Evolutionary conservation across 2,888 invertebrate genomes (phyloP).

Genomic region (Troides oblongomaculatus): DNA sequence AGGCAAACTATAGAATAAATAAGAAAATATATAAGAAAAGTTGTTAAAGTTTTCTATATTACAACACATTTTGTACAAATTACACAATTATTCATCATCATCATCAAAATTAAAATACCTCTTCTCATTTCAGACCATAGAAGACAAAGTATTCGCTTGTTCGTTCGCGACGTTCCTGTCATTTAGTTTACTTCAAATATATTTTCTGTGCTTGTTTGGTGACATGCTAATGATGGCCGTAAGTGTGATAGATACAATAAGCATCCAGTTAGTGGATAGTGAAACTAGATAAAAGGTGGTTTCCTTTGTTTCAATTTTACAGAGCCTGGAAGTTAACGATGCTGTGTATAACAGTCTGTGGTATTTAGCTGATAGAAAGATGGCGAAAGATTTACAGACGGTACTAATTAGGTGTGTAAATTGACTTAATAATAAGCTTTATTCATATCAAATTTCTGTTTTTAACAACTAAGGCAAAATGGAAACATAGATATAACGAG

Average conservation of each 20-base stretch:
- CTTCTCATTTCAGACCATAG: conserved; percentile 44
- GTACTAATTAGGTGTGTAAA: conserved; percentile 45
- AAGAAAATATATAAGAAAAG: too few relatives aligned
- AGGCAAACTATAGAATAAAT: too few relatives aligned
- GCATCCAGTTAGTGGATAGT: conserved; percentile 1
- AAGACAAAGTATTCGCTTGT: conserved; percentile 41
- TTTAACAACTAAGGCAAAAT: too few relatives aligned
- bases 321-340: conserved; percentile 46
- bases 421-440: not conserved
- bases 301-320: not conserved
- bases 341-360: conserved; percentile 48
- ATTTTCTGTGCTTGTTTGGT: conserved; percentile 52
- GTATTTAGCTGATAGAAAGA: conserved; percentile 39
- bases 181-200: conserved; percentile 52
- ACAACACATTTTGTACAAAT: too few relatives aligned
- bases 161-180: conserved; percentile 50
- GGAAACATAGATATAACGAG: too few relatives aligned
- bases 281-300: too few relatives aligned
- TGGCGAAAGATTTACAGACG: conserved; percentile 40
- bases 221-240: conserved; percentile 53
- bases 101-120: too few relatives aligned
- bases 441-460: too few relatives aligned
- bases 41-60: too few relatives aligned
- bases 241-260: conserved; percentile 27
- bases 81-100: too few relatives aligned